These are phyloP conservation scores for Actenoides hombroni DNA, from an alignment of 2,113 vertebrate genomes.

Conservation along the genomic window DNA sequence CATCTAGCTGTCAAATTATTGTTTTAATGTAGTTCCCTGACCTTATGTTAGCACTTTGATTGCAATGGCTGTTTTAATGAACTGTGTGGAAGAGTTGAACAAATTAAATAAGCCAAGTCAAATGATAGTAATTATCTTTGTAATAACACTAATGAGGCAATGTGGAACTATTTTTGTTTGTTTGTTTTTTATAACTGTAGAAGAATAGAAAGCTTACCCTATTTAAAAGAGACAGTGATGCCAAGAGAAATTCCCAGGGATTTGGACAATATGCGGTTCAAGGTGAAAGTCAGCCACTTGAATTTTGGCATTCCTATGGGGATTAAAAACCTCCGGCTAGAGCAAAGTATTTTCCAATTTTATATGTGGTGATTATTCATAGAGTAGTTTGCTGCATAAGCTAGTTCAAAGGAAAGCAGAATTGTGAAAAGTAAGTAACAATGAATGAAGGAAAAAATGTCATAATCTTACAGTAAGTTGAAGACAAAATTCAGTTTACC, in stretches of 20 bases:
- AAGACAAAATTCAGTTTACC: background rate
- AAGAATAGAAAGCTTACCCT: background rate
- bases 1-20: background rate
- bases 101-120: background rate
- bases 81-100: background rate
- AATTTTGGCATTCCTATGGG: constrained; percentile 49
- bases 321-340: constrained; percentile 27
- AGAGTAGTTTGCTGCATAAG: background rate
- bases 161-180: background rate
- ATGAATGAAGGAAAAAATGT: background rate
- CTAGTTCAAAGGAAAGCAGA: background rate
- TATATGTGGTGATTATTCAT: background rate
- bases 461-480: background rate
- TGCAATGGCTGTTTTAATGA: background rate
- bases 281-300: constrained; percentile 12
- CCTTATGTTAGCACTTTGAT: background rate
- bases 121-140: background rate
- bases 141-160: background rate
- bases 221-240: background rate
- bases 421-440: background rate
- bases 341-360: background rate
- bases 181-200: background rate
- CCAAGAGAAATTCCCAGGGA: constrained; percentile 31
- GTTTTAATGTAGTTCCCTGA: background rate
- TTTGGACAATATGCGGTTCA: background rate